These are phyloP conservation scores for Rhinichthys klamathensis DNA, from an alignment of 2,113 vertebrate genomes.

Conservation along the genomic window DNA sequence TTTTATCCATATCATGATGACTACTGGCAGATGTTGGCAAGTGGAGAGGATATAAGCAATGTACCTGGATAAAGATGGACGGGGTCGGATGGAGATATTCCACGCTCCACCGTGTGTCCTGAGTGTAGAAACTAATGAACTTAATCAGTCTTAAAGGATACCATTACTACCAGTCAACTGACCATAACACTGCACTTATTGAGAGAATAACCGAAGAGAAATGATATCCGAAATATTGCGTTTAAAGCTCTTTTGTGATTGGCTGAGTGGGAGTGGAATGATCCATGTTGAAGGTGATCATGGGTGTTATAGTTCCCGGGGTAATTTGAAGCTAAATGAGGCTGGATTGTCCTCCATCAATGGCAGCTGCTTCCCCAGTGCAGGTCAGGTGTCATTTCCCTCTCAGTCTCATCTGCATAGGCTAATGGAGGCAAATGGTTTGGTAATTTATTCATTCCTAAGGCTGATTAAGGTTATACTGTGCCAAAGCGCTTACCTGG, in stretches of 20 bases:
- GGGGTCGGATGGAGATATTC: not conserved
- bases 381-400: conserved; percentile 44
- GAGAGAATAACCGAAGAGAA: conserved; percentile 22
- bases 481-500: conserved; percentile 26
- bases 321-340: conserved; percentile 52
- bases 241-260: conserved; percentile 26
- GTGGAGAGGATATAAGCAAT: not conserved
- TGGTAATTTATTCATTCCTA: conserved; percentile 54
- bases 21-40: conserved; percentile 18
- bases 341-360: conserved; percentile 49
- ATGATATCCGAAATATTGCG: not conserved
- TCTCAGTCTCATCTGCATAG: conserved; percentile 50
- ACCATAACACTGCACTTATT: conserved; percentile 12
- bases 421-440: conserved; percentile 55
- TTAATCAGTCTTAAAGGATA: conserved; percentile 36
- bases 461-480: conserved; percentile 47
- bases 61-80: not conserved
- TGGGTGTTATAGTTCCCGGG: conserved; percentile 29
- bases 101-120: conserved; percentile 17
- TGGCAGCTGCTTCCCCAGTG: conserved; percentile 54
- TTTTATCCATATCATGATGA: conserved; percentile 19
- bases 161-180: conserved; percentile 31
- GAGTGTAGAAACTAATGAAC: conserved; percentile 9
- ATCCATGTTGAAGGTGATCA: conserved; percentile 22
- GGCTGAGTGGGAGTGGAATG: conserved; percentile 25